Conservation (phyloP, 2,797 vertebrate species). For the Acridotheres tristis region DNA sequence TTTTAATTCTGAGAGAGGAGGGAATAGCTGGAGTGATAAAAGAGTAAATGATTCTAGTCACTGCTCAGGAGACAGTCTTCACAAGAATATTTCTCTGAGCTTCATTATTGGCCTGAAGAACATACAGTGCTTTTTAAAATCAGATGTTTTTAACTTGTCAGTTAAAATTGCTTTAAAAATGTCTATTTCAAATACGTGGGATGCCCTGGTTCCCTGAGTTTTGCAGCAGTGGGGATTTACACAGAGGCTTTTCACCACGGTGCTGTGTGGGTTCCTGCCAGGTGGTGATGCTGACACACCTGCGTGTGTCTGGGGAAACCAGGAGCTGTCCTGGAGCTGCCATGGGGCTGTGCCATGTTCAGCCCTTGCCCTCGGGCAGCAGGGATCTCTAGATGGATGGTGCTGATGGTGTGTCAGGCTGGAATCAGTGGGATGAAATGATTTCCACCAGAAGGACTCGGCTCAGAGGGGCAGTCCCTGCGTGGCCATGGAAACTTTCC, state of each 20-base stretch:
- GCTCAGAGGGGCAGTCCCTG: too few relatives aligned
- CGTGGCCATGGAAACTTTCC: background rate
- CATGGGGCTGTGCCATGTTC: accelerated
- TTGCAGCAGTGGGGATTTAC: background rate
- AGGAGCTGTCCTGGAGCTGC: background rate
- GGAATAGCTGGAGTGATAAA: background rate
- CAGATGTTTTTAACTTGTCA: background rate
- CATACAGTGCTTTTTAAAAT: background rate
- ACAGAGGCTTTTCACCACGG: background rate
- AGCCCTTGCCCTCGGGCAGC: background rate
- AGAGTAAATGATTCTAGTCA: background rate
- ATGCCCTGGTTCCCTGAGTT: background rate
- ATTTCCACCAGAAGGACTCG: background rate
- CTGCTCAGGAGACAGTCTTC: background rate
- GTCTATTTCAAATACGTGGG: background rate
- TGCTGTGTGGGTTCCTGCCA: background rate
- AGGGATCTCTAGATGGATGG: background rate
- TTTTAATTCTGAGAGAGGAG: background rate
- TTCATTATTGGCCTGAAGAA: background rate
- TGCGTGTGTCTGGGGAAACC: background rate
- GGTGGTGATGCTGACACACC: accelerated
- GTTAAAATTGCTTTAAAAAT: background rate
- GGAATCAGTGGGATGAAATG: background rate
- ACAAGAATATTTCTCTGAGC: background rate
- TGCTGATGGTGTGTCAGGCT: background rate